Conservation (phyloP, 2,888 invertebrate genomes). For the Platycnemis pennipes region DNA sequence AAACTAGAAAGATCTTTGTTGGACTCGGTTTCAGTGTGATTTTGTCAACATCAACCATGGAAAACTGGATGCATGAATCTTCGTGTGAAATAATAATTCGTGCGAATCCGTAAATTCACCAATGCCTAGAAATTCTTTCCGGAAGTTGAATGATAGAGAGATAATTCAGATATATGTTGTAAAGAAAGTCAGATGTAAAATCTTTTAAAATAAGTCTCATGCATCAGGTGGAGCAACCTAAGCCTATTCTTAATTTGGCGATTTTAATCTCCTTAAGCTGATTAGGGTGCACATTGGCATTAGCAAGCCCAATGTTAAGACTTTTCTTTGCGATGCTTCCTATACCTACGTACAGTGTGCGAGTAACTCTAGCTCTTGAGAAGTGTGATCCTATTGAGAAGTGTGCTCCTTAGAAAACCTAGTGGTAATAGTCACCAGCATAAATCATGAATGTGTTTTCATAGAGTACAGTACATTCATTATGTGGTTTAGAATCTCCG, state of each 20-base stretch:
- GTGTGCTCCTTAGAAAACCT: too few species aligned
- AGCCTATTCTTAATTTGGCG: not conserved
- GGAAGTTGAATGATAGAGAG: not conserved
- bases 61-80: not conserved
- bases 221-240: too few species aligned
- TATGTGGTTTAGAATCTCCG: too few species aligned
- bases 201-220: not conserved
- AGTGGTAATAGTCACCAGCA: too few species aligned
- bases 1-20: not conserved
- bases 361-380: too few species aligned
- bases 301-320: too few species aligned
- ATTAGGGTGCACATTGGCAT: not conserved
- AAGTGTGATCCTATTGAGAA: too few species aligned
- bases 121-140: not conserved
- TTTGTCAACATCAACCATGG: slow-evolving; percentile 1
- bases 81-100: not conserved
- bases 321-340: too few species aligned
- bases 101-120: not conserved
- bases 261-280: not conserved
- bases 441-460: too few species aligned
- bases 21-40: not conserved
- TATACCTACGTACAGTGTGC: too few species aligned
- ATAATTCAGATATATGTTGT: not conserved
- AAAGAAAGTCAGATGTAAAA: not conserved
- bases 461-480: too few species aligned